Conservation (phyloP, 2,797 vertebrate species). For the Loris lydekkerianus region DNA sequence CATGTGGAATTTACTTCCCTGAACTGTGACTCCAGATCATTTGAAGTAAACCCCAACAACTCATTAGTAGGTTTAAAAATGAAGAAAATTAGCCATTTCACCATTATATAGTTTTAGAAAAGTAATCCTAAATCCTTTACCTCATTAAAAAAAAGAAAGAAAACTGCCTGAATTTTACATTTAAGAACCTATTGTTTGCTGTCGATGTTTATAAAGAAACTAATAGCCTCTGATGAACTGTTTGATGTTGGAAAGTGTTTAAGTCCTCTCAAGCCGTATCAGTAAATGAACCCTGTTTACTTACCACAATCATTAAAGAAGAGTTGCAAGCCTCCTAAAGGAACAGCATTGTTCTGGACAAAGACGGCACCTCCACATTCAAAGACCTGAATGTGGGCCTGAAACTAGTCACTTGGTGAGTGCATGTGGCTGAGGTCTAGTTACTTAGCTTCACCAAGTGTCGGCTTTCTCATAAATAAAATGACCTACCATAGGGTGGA, state of each 20-base stretch:
- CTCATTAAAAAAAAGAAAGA: background rate
- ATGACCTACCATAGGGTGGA: background rate
- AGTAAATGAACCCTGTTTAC: constrained; percentile 1
- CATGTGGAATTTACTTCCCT: constrained; percentile 68
- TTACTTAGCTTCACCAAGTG: background rate
- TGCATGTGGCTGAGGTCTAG: background rate
- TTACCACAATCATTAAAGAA: background rate
- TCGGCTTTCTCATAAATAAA: background rate
- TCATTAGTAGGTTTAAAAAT: constrained; percentile 67
- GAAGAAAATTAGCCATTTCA: constrained; percentile 60
- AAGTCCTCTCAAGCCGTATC: background rate
- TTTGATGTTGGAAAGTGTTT: background rate
- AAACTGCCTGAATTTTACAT: background rate
- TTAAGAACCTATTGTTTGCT: background rate
- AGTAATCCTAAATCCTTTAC: constrained; percentile 55
- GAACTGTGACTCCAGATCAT: constrained; percentile 59
- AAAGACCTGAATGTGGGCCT: background rate
- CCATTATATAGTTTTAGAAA: constrained; percentile 57
- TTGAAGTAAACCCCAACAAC: constrained; percentile 32
- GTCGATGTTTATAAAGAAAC: background rate
- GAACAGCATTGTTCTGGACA: background rate
- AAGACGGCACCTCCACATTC: background rate
- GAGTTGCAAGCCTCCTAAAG: background rate
- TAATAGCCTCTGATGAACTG: background rate
- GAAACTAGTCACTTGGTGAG: background rate